Evolutionary conservation across 1,140 invertebrate species (phyloP).

Genomic region (Melanaphis sacchari): DNA sequence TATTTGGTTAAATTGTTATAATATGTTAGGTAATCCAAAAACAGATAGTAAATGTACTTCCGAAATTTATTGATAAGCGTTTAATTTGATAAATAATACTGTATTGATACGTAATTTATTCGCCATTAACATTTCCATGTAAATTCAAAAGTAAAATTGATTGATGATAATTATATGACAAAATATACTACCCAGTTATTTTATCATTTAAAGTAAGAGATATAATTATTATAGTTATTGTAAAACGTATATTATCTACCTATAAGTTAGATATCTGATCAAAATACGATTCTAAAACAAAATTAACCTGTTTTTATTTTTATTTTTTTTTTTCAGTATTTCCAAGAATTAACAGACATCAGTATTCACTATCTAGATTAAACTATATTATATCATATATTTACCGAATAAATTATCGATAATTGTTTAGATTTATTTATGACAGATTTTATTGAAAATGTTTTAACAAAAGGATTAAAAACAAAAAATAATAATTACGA

Average conservation of each 20-base stretch:
- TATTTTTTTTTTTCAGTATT: background rate
- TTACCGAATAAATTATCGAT: too few relatives aligned
- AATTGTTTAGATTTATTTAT: too few relatives aligned
- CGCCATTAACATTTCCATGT: background rate
- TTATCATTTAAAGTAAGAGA: background rate
- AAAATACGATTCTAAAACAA: background rate
- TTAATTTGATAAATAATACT: background rate
- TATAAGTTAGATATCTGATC: background rate
- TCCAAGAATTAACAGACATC: too few relatives aligned
- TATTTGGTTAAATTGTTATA: too few relatives aligned
- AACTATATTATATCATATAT: too few relatives aligned
- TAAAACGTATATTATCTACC: background rate
- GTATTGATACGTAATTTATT: background rate
- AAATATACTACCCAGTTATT: background rate
- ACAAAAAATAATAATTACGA: too few relatives aligned
- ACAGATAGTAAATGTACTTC: background rate
- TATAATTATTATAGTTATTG: background rate
- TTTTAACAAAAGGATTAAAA: background rate
- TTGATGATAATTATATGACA: background rate
- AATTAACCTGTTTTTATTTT: too few relatives aligned
- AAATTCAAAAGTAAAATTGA: background rate
- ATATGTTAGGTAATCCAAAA: background rate
- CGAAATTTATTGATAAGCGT: background rate
- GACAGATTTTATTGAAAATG: background rate
- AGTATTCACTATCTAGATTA: background rate